Evolutionary conservation across 1,140 invertebrate genomes (phyloP).

Genomic region (Cardiocondyla obscurior): DNA sequence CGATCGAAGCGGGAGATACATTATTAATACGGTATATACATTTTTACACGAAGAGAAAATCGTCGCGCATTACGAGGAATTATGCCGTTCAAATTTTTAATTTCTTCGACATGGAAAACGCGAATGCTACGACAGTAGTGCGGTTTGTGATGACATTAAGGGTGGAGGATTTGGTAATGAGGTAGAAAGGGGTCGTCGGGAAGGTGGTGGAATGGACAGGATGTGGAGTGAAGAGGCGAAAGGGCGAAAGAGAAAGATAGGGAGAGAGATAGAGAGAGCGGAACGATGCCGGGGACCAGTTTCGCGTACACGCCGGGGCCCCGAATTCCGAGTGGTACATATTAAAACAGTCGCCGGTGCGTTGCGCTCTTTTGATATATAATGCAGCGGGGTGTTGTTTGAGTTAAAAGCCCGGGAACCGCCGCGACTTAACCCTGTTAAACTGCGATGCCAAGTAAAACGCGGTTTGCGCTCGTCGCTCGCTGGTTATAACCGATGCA

Average conservation of each 20-base stretch:
- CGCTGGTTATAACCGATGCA: conserved; percentile 82
- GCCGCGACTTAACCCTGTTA: conserved; percentile 83
- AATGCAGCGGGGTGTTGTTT: conserved; percentile 83
- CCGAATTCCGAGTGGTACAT: conserved; percentile 78
- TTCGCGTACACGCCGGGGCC: background rate
- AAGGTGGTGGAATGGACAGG: background rate
- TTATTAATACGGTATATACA: background rate
- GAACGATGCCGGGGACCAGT: conserved; percentile 3
- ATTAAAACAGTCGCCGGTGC: conserved; percentile 81
- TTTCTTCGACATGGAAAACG: conserved; percentile 42
- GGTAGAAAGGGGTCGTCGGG: background rate
- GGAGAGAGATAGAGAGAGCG: background rate
- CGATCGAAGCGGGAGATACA: background rate
- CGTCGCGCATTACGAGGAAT: background rate
- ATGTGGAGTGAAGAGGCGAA: background rate
- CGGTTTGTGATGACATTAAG: conserved; percentile 67
- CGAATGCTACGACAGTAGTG: conserved; percentile 42
- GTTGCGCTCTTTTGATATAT: conserved; percentile 83
- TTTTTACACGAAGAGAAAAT: background rate
- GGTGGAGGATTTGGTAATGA: conserved; percentile 35
- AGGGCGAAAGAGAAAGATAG: too few relatives aligned
- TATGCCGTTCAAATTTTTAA: conserved; percentile 14
- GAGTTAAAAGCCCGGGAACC: conserved; percentile 83
- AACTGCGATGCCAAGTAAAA: conserved; percentile 84
- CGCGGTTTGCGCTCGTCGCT: conserved; percentile 82